A percentile compares a stretch with the other conserved stretches of the same genome.
These are phyloP conservation scores for Chunga burmeisteri DNA, from an alignment of 2,113 vertebrate species.

Conservation along the genomic window DNA sequence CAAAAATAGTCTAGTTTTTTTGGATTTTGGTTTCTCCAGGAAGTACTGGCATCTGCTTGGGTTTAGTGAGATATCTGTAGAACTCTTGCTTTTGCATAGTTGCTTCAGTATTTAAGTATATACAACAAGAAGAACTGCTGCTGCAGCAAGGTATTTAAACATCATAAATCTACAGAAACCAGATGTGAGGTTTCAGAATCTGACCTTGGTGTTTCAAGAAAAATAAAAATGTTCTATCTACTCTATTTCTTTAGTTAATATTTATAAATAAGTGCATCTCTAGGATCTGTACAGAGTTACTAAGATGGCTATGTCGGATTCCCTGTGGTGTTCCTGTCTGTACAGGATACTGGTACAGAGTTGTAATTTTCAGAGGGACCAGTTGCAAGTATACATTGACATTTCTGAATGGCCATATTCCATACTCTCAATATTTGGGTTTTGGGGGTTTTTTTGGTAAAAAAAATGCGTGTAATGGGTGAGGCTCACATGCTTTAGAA, in stretches of 20 bases:
- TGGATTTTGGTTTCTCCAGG: background rate
- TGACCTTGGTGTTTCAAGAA: background rate
- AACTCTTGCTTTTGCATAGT: background rate
- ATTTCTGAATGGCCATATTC: background rate
- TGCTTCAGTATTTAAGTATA: background rate
- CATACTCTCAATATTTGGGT: background rate
- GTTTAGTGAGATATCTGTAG: background rate
- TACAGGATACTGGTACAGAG: background rate
- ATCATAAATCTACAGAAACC: background rate
- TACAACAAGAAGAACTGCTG: background rate
- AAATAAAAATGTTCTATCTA: background rate
- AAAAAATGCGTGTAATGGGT: background rate
- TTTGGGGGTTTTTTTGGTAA: background rate
- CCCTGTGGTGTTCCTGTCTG: accelerated
- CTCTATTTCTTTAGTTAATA: background rate
- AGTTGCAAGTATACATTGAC: background rate
- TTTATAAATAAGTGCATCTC: background rate
- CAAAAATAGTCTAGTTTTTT: background rate
- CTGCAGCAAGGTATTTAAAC: background rate
- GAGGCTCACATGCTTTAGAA: background rate
- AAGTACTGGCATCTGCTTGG: background rate
- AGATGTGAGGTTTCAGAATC: background rate
- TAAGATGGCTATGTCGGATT: background rate
- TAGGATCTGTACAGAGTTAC: background rate
- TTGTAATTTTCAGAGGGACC: background rate